Evolutionary conservation across 1,140 invertebrate species (phyloP), one percentile per base, ranked within the genome.

Genomic region (Hypsibius dujardini): DNA sequence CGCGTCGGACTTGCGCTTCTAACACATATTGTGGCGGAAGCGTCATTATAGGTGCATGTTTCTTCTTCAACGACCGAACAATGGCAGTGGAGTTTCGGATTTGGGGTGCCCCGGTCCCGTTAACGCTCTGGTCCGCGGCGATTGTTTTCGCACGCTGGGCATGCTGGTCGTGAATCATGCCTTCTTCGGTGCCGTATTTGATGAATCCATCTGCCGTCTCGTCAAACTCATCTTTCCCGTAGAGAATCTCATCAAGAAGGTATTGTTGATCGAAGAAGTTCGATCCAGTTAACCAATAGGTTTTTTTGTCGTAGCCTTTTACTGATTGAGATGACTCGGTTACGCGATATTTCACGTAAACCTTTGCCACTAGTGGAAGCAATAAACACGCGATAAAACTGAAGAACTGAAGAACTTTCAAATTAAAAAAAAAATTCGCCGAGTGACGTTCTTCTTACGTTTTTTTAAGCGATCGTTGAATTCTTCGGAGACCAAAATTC

Each of bases 171-270:
- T 12, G 12, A 42, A 67, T 67, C 3, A 67, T 67, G 62, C 62
- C 62, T 12, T 15, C 12, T 67, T 67, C 62, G 12, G 62, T 15
- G 42, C 42, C 42, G 42, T 67, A 67, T 42, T 12, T 3, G 12
- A 67, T 42, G 42, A 15, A 45, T 3, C 45, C 62, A 42, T 67
- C 42, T 12, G 12, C 42, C 3, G 12, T 3, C 12, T 7, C 45
- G 62, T 67, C 62, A 12, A 67, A 42, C 62, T 67, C 62, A 42
- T 67, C 62, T 67, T 67, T 67, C 12, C 62, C 62, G 62, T 67
- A 67, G 12, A 67, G 62, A 15, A 67, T 67, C 3, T 67, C 62
- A 42, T 67, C 62, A 3, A 67, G 42, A 7, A 67, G 62, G 42
- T 67, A 67, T 42, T 67, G 62, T 42, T 67, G 62, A 12, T 67